phyloP scores from a whole-genome alignment of 2,113 vertebrate species.

The Symphodus melops region DNA sequence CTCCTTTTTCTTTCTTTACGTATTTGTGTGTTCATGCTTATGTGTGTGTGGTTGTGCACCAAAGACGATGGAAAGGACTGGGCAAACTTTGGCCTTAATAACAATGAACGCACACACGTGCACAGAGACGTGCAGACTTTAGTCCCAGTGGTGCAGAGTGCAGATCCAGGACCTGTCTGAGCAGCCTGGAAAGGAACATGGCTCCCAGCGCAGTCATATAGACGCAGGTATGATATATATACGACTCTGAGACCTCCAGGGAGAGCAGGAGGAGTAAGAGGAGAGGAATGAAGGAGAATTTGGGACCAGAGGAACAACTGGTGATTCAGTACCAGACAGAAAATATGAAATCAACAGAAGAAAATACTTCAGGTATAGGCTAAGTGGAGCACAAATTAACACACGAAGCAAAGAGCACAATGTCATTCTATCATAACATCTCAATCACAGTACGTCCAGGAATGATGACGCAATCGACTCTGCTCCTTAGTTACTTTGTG shows the following conservation, averaged over 20 bases:
- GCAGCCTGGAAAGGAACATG: slow-evolving; percentile 37
- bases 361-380: too few species aligned
- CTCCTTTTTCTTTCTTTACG: background rate
- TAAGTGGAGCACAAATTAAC: too few species aligned
- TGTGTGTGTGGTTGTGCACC: slow-evolving; percentile 2
- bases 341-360: background rate
- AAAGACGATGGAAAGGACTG: slow-evolving; percentile 47
- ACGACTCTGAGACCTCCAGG: slow-evolving; percentile 2
- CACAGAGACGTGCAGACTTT: slow-evolving; percentile 14
- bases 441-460: too few species aligned
- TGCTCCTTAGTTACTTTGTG: too few species aligned
- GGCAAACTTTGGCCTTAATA: slow-evolving; percentile 43
- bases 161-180: slow-evolving; percentile 32
- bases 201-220: slow-evolving; percentile 55
- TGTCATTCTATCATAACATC: too few species aligned
- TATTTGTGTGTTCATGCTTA: background rate
- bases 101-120: slow-evolving; percentile 29
- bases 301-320: slow-evolving; percentile 42
- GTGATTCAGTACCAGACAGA: slow-evolving; percentile 37
- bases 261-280: background rate
- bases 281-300: slow-evolving; percentile 7
- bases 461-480: too few species aligned
- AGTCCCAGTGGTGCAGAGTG: slow-evolving; percentile 6
- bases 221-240: slow-evolving; percentile 56
- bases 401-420: too few species aligned